Evolutionary conservation across 2,797 vertebrate species (phyloP), one percentile per base, ranked within the genome.

Genomic region (Oreochromis mossambicus): DNA sequence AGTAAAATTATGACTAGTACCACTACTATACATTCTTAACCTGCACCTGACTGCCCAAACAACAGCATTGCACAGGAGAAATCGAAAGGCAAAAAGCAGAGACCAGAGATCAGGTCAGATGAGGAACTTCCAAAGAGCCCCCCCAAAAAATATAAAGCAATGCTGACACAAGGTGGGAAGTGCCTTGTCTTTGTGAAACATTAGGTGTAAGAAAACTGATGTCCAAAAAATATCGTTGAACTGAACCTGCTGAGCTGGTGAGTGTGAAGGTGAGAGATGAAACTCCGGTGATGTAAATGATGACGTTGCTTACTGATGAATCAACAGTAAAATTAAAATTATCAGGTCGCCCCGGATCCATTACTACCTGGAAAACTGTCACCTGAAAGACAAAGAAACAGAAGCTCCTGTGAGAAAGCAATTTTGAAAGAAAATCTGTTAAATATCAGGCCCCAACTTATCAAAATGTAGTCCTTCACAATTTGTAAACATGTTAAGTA

Each of bases 301-400:
- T 96, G 58, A 95, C 34, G 79, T 95, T 95, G 19, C 36, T 91
- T 15, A 96, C 50, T 19, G 92, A 93, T 6, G 38, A 24, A 51
- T 96, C 95, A 34, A 95, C 83, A 7, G 82, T 70, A 77, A 96
- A 96, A 8, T 48, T 86, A 34, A 96, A 94, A 9, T 26, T 81
- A 10, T 92, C 92, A 7, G 92, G 79, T 2, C 2, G 46, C 15
- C 91, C 92, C 2, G 93, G 88, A 34, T 87, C 90, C 66, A 38
- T 93, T 29, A 80, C 82, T 1, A 77, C 84, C 79, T 96, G 94
- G 26, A 96, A 90, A 78, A 96, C 77, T 54, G 92, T 96, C 79
- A 96, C 95, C 95, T 96, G 81, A 26, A 85, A 85, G 34, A 56
- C 38, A 24, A 77, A 70, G n/a, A 14, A 80, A 32, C 8, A 66